Evolutionary conservation across 1,140 invertebrate species (phyloP).

Genomic region (Pararge aegeria): DNA sequence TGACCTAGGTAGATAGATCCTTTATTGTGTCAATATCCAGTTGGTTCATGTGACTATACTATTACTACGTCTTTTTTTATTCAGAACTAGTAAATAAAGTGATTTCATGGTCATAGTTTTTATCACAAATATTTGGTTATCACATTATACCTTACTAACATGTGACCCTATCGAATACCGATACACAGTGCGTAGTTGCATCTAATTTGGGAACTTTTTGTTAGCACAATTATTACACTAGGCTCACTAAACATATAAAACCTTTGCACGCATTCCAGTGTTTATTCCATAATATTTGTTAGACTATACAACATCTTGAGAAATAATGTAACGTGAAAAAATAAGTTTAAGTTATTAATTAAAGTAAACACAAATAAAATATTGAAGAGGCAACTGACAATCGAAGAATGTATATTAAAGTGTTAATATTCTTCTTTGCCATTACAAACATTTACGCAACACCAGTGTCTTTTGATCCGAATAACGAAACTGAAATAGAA

Average conservation of each 20-base stretch:
- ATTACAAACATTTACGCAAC: constrained; percentile 32
- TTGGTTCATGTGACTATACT: no score
- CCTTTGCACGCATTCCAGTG: constrained; percentile 27
- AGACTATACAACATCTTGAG: constrained; percentile 21
- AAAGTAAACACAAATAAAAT: background rate
- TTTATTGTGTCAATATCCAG: no score
- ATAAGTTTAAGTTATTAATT: background rate
- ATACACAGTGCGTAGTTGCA: constrained; percentile 50
- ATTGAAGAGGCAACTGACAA: background rate
- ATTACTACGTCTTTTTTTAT: no score
- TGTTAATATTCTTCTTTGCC: constrained; percentile 43
- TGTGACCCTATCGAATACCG: constrained; percentile 19
- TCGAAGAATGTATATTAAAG: constrained; percentile 51
- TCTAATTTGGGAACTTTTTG: constrained; percentile 53
- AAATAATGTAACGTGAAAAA: background rate
- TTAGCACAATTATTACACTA: constrained; percentile 60
- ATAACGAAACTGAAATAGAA: constrained; percentile 40
- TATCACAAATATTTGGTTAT: constrained; percentile 62
- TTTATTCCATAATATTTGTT: constrained; percentile 32
- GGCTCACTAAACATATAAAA: constrained; percentile 49
- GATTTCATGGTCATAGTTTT: constrained; percentile 63
- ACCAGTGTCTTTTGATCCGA: constrained; percentile 36
- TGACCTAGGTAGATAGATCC: no score
- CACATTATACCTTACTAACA: constrained; percentile 50
- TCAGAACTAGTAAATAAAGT: constrained; percentile 51